Conservation (phyloP, 1,140 invertebrate species). For the Anastrepha ludens region DNA sequence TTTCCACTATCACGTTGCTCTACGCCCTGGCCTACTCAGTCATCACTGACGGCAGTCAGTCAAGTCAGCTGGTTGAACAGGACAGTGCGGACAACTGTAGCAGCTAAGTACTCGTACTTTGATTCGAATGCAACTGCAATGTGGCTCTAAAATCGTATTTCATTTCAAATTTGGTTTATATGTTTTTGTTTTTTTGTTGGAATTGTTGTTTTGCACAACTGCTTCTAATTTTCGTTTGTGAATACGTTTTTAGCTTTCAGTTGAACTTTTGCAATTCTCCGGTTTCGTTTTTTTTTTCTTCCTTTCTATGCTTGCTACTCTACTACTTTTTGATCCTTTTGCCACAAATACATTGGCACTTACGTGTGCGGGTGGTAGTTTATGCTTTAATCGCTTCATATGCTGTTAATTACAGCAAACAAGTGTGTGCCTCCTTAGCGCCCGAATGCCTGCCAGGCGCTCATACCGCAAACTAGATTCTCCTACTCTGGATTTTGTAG, state of each 20-base stretch:
- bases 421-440: conserved; percentile 10
- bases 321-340: not conserved
- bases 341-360: not conserved
- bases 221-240: conserved; percentile 5
- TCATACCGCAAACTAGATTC: not conserved
- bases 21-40: not conserved
- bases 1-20: not conserved
- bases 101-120: not conserved
- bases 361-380: not conserved
- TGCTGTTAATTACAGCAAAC: conserved; percentile 54
- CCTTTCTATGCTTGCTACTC: not conserved
- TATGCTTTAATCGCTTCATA: conserved; percentile 27
- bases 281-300: not conserved
- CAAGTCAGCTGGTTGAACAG: not conserved
- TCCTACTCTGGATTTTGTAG: not conserved
- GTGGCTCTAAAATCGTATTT: not conserved
- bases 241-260: not conserved
- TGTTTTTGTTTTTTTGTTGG: not conserved
- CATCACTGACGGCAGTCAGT: not conserved
- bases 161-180: not conserved
- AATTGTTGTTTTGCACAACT: not conserved
- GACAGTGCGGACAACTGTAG: not conserved
- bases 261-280: not conserved
- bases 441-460: not conserved
- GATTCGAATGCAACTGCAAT: conserved; percentile 33